phyloP scores from a whole-genome alignment of 2,113 vertebrate genomes.

The Leucopsar rothschildi region DNA sequence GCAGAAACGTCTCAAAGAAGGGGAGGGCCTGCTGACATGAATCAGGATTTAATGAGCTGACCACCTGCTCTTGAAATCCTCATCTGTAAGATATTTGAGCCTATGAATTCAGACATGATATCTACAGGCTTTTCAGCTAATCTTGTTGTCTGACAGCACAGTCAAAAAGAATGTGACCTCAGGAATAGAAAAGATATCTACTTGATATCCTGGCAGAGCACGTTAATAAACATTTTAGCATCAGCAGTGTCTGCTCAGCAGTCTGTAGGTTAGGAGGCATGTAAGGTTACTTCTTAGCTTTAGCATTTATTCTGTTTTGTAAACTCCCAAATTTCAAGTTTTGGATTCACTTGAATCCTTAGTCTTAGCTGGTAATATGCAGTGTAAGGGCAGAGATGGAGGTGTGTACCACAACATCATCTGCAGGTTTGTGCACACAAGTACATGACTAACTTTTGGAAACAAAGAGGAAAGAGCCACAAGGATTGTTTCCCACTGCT shows the following conservation, averaged over 20 bases:
- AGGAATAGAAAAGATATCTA: neutral
- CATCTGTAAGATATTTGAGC: constrained; percentile 30
- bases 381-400: neutral
- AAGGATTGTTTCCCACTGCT: neutral
- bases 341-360: neutral
- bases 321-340: neutral
- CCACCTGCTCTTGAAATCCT: constrained; percentile 57
- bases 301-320: neutral
- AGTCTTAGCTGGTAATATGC: neutral
- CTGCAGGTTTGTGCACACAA: neutral
- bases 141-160: constrained; percentile 12
- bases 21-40: constrained; percentile 1
- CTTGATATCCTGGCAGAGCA: constrained; percentile 3
- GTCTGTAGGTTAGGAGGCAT: neutral
- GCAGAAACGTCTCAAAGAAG: neutral
- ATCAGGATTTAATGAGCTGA: constrained; percentile 35
- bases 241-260: neutral
- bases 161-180: constrained; percentile 41
- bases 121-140: constrained; percentile 21
- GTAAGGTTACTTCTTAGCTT: neutral
- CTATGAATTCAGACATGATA: constrained; percentile 31
- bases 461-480: neutral
- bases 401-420: neutral
- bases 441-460: neutral
- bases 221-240: neutral